phyloP scores from a whole-genome alignment of 2,113 vertebrate species.

The Bungarus multicinctus region DNA sequence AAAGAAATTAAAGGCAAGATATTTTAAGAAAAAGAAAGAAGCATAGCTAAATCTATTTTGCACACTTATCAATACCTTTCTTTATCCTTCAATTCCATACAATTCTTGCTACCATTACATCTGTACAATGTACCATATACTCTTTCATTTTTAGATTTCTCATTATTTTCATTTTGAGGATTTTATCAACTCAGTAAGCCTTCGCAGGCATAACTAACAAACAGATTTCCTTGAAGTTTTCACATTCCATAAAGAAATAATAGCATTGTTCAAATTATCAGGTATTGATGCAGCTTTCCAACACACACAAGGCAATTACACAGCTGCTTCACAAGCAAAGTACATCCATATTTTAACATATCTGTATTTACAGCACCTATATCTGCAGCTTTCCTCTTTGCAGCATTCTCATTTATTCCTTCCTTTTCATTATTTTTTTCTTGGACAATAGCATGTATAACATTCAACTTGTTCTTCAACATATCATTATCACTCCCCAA shows the following conservation, averaged over 20 bases:
- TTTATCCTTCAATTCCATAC: neutral
- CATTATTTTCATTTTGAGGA: neutral
- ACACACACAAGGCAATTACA: neutral
- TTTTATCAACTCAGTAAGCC: neutral
- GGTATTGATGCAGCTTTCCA: neutral
- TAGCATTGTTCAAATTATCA: neutral
- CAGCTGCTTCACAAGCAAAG: neutral
- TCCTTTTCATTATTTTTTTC: neutral
- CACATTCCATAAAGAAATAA: neutral
- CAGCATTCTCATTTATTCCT: neutral
- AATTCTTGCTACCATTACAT: neutral
- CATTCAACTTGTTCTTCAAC: neutral
- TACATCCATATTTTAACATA: neutral
- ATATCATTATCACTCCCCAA: neutral
- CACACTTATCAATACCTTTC: neutral
- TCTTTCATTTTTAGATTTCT: neutral
- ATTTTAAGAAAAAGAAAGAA: neutral
- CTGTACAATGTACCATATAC: neutral
- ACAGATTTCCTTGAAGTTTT: neutral
- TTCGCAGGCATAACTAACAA: neutral
- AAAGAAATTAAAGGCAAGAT: neutral
- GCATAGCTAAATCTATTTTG: neutral
- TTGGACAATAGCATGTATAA: neutral
- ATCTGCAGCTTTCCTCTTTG: neutral
- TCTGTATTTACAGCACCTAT: neutral